Evolutionary conservation across 2,113 vertebrate genomes (phyloP).

Genomic region (Dipodomys spectabilis): DNA sequence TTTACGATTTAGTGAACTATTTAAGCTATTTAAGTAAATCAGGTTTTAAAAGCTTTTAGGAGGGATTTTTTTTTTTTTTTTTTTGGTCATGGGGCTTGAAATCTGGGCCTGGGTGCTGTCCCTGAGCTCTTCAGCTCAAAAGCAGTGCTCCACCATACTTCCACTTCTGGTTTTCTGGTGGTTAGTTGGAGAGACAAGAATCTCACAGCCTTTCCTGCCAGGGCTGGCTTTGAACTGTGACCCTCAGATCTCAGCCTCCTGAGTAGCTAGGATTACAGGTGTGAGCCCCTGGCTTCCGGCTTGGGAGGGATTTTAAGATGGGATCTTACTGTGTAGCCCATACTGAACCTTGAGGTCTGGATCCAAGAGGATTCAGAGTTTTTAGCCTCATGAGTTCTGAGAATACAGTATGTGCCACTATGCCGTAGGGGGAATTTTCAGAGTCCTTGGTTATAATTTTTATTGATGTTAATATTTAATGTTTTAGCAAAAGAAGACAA

Average conservation of each 20-base stretch:
- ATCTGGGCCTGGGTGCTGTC: no score
- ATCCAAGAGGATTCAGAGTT: neutral
- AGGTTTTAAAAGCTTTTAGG: constrained; percentile 1
- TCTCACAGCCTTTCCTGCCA: no score
- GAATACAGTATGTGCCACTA: neutral
- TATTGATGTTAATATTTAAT: constrained; percentile 4
- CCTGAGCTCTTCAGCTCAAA: no score
- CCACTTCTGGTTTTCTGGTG: no score
- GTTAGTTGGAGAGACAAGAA: no score
- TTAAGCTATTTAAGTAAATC: neutral
- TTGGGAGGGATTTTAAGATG: neutral
- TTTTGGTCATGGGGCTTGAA: no score
- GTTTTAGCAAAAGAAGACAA: neutral
- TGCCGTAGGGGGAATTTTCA: neutral
- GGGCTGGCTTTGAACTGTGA: no score
- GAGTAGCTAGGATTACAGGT: no score
- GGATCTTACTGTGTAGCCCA: neutral
- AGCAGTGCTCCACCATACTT: no score
- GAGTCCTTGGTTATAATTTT: neutral
- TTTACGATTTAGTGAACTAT: neutral
- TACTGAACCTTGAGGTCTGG: no score
- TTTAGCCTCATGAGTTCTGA: neutral
- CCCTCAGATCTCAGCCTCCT: no score
- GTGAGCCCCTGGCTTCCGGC: no score
- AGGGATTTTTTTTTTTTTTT: neutral